A percentile compares a stretch with the other conserved stretches of the same genome.
phyloP scores from a whole-genome alignment of 37 sponge, comb jelly and placozoan genomes.

The Eunapius fragilis region DNA sequence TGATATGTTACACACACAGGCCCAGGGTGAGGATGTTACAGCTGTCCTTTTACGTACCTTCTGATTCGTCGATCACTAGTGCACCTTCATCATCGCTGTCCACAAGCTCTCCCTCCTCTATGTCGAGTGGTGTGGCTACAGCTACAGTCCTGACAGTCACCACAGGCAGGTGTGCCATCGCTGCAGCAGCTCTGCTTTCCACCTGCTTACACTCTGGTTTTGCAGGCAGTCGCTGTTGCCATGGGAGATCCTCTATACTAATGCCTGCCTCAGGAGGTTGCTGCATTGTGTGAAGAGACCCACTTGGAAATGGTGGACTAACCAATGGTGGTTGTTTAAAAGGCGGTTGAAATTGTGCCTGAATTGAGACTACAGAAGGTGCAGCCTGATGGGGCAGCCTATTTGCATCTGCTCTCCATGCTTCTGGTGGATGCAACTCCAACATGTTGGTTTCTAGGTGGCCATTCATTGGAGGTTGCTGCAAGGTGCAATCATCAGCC shows the following conservation, averaged over 20 bases:
- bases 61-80: not conserved
- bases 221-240: no score
- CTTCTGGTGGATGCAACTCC: not conserved
- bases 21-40: no score
- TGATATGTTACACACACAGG: no score
- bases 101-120: not conserved
- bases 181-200: not conserved
- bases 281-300: not conserved
- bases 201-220: not conserved
- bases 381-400: not conserved
- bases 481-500: not conserved
- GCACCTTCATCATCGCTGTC: not conserved
- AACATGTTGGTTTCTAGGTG: not conserved
- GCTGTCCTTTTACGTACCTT: not conserved
- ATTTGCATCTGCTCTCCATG: not conserved
- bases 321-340: not conserved
- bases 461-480: not conserved
- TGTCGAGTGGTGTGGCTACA: not conserved
- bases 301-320: not conserved
- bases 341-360: not conserved
- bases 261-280: not conserved
- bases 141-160: not conserved
- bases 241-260: not conserved
- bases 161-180: no score
- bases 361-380: not conserved